A percentile compares a stretch with the other conserved stretches of the same genome.
These are phyloP conservation scores for Pimpla rufipes DNA, from an alignment of 2,888 invertebrate species.

Conservation along the genomic window DNA sequence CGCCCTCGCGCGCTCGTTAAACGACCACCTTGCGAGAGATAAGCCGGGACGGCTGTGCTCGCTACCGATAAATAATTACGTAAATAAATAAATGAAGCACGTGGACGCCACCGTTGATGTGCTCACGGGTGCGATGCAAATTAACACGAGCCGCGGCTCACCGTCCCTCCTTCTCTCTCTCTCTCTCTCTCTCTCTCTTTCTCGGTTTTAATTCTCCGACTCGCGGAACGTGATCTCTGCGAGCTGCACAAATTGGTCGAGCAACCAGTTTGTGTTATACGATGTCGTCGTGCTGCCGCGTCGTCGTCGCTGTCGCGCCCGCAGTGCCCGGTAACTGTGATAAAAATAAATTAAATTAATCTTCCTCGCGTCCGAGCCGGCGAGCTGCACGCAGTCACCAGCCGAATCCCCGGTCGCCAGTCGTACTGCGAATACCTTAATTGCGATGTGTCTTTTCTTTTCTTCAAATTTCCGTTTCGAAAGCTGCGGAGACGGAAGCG, in stretches of 20 bases:
- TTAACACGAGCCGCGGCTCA: conserved; percentile 51
- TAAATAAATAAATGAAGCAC: conserved; percentile 60
- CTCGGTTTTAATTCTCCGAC: conserved; percentile 21
- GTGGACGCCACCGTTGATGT: conserved; percentile 56
- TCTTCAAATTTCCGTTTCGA: too few species aligned
- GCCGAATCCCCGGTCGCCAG: conserved; percentile 12
- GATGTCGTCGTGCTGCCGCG: conserved; percentile 26
- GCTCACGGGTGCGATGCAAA: conserved; percentile 52
- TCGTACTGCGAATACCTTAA: background rate
- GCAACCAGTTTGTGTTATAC: conserved; percentile 53
- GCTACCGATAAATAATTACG: conserved; percentile 63
- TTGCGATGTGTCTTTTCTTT: too few species aligned
- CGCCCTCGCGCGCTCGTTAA: conserved; percentile 73
- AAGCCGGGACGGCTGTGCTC: conserved; percentile 63
- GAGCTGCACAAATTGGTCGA: conserved; percentile 55
- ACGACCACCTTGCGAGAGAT: conserved; percentile 75
- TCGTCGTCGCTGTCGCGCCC: conserved; percentile 22
- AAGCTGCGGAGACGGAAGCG: too few species aligned
- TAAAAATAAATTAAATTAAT: conserved; percentile 64
- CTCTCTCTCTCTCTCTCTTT: background rate
- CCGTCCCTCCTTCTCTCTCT: background rate
- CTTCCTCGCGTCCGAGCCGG: conserved; percentile 34
- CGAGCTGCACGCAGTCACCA: conserved; percentile 16
- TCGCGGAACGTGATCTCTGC: conserved; percentile 34
- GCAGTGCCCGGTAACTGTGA: conserved; percentile 35